A percentile compares a stretch with the other conserved stretches of the same genome.
Conservation (phyloP, 2,888 invertebrate species). For the Nineta flava region DNA sequence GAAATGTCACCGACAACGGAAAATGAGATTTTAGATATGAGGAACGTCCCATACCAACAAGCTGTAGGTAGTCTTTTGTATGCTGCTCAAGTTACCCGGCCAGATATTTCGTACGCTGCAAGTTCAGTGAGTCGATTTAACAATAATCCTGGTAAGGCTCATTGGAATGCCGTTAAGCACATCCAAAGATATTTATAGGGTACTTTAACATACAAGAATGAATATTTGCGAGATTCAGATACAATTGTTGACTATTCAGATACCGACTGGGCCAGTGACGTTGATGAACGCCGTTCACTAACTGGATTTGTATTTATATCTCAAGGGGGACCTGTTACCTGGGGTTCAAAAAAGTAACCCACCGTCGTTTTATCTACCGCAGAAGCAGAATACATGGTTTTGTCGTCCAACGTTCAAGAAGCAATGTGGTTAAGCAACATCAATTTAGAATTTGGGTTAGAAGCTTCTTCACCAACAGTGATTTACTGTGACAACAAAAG, state of each 20-base stretch:
- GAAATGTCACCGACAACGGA: neutral
- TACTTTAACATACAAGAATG: constrained; percentile 4
- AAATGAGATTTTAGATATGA: neutral
- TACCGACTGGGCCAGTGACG: neutral
- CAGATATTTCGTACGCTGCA: constrained; percentile 1
- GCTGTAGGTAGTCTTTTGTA: constrained; percentile 3
- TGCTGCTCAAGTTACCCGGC: constrained; percentile 1
- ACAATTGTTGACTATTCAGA: neutral
- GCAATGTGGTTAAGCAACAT: neutral
- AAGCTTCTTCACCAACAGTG: neutral
- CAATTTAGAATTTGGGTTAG: neutral
- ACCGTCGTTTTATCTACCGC: neutral
- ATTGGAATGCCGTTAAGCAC: constrained; percentile 6
- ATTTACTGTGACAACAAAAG: neutral
- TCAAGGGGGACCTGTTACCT: neutral
- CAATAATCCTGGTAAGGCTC: constrained; percentile 3
- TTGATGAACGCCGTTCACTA: neutral
- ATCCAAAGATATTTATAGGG: constrained; percentile 4
- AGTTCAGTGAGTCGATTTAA: neutral
- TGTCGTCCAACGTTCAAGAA: neutral
- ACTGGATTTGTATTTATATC: neutral
- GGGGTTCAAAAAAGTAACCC: neutral
- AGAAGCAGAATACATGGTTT: neutral
- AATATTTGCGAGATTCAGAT: neutral
- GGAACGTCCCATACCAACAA: neutral